phyloP scores from a whole-genome alignment of 2,888 invertebrate species.

The Xanthorhoe designata region DNA sequence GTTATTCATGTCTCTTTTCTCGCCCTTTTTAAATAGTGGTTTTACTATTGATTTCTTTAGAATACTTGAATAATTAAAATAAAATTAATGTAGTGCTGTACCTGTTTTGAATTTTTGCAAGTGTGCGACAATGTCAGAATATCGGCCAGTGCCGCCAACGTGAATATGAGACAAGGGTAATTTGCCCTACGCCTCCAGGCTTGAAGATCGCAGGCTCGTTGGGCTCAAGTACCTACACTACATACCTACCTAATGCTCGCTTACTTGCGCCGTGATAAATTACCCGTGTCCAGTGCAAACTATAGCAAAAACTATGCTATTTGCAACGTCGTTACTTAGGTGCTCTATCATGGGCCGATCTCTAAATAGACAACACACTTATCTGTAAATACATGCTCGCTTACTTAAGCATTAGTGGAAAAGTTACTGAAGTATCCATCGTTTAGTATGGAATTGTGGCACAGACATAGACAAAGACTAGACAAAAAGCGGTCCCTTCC shows the following conservation, averaged over 20 bases:
- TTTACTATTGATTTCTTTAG: no score
- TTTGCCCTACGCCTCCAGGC: constrained; percentile 42
- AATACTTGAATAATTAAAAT: no score
- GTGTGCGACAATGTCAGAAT: constrained; percentile 30
- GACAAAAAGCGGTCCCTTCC: constrained; percentile 13
- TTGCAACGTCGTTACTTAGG: constrained; percentile 39
- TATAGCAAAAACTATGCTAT: constrained; percentile 50
- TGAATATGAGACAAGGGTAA: constrained; percentile 34
- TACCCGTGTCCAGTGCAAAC: constrained; percentile 59
- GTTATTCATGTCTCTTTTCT: no score
- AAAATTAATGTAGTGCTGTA: constrained; percentile 26
- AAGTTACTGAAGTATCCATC: not conserved
- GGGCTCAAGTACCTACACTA: constrained; percentile 40
- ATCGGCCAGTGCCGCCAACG: constrained; percentile 29
- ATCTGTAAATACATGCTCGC: not conserved
- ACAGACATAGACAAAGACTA: constrained; percentile 18
- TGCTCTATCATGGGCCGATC: constrained; percentile 20
- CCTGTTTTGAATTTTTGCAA: constrained; percentile 37
- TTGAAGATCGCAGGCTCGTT: constrained; percentile 51
- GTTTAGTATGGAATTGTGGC: not conserved
- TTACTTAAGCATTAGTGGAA: not conserved
- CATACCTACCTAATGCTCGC: constrained; percentile 43
- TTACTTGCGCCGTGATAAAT: constrained; percentile 66
- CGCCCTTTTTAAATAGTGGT: no score
- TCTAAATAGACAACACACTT: constrained; percentile 5